Evolutionary conservation across 2,888 invertebrate species (phyloP).

Genomic region (Bellardia bayeri): DNA sequence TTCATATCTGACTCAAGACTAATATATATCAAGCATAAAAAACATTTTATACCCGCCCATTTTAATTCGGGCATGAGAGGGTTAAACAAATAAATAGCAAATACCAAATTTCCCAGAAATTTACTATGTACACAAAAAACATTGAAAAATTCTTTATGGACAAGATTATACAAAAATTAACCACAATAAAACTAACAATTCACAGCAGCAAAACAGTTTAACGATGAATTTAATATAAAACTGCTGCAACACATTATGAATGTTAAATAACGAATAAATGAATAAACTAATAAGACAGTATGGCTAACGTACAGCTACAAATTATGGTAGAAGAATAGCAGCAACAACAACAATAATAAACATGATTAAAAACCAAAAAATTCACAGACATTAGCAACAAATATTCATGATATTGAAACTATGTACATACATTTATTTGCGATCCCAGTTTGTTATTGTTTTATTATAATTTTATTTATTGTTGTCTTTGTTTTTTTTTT

Average conservation of each 20-base stretch:
- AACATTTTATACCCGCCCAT: too few relatives aligned
- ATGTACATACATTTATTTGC: conserved; percentile 28
- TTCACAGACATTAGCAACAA: conserved; percentile 31
- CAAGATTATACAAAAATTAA: conserved; percentile 45
- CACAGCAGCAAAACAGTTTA: conserved; percentile 64
- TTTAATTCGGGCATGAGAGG: too few relatives aligned
- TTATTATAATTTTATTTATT: too few relatives aligned
- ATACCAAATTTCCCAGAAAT: too few relatives aligned
- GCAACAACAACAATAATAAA: conserved; percentile 42
- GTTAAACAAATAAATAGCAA: too few relatives aligned
- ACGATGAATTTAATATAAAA: conserved; percentile 58
- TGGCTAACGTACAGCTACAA: conserved; percentile 2
- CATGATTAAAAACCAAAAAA: conserved; percentile 23
- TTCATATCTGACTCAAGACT: too few relatives aligned
- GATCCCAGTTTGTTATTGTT: neutral
- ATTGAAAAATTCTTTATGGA: neutral
- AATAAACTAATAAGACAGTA: conserved; percentile 53
- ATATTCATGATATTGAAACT: conserved; percentile 46
- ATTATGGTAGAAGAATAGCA: conserved; percentile 53
- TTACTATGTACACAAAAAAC: too few relatives aligned
- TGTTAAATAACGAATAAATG: conserved; percentile 70
- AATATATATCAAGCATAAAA: too few relatives aligned
- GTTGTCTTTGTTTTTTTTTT: neutral
- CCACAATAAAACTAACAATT: neutral
- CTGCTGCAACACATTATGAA: conserved; percentile 75